These are phyloP conservation scores for Hippoglossus stenolepis DNA, from an alignment of 2,113 vertebrate species.

Conservation along the genomic window DNA sequence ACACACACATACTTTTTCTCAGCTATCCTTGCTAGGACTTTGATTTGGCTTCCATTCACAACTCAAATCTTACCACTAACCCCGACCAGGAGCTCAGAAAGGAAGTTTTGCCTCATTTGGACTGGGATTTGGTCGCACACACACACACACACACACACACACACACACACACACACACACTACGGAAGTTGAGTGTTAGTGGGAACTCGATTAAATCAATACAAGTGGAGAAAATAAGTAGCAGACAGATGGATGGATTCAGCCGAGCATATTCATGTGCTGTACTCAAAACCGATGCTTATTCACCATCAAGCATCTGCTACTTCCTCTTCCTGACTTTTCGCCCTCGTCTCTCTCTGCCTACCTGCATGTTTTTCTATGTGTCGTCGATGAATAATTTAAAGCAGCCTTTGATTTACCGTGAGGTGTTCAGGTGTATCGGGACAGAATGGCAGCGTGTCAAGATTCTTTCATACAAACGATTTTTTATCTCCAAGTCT, in stretches of 20 bases:
- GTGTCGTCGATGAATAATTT: constrained; percentile 13
- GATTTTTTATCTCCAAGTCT: background rate
- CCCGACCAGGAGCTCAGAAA: too few relatives aligned
- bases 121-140: background rate
- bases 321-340: constrained; percentile 33
- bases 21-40: too few relatives aligned
- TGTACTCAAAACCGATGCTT: constrained; percentile 3
- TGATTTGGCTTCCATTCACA: too few relatives aligned
- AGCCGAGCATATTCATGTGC: constrained; percentile 14
- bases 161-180: background rate
- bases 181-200: background rate
- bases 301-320: constrained; percentile 31
- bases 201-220: constrained; percentile 34
- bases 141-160: constrained; percentile 3
- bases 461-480: constrained; percentile 13
- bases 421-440: background rate
- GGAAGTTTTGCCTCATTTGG: too few relatives aligned
- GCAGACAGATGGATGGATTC: constrained; percentile 52
- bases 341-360: background rate
- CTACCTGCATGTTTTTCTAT: constrained; percentile 10
- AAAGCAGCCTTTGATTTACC: constrained; percentile 20
- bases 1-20: too few relatives aligned
- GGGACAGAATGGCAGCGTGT: constrained; percentile 5
- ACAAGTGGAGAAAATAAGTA: constrained; percentile 8
- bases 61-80: too few relatives aligned